Evolutionary conservation across 2,797 vertebrate genomes (phyloP).

Genomic region (Philypnodon macrostomus): DNA sequence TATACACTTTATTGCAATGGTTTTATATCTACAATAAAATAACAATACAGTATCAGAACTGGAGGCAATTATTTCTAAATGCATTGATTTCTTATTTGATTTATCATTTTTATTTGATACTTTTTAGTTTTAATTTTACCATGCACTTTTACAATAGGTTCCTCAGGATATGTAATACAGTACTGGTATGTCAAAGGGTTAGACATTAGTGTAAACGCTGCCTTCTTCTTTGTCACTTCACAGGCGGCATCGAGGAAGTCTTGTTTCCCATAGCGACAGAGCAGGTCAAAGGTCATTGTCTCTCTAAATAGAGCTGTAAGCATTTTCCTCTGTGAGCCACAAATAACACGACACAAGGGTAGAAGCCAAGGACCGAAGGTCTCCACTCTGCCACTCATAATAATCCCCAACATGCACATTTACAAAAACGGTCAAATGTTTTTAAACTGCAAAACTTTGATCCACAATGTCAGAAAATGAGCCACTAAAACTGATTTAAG

Average conservation of each 20-base stretch:
- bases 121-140: too few relatives aligned
- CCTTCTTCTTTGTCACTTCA: background rate
- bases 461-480: background rate
- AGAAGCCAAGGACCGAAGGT: too few relatives aligned
- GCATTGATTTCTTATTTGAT: too few relatives aligned
- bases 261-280: background rate
- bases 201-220: background rate
- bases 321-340: background rate
- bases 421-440: background rate
- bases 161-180: too few relatives aligned
- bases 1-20: too few relatives aligned
- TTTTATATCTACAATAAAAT: too few relatives aligned
- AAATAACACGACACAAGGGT: background rate
- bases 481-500: too few relatives aligned
- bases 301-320: background rate
- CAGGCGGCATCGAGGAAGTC: background rate
- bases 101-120: too few relatives aligned
- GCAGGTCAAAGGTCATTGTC: constrained; percentile 2
- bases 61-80: too few relatives aligned
- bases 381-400: background rate
- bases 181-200: background rate
- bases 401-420: background rate
- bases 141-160: too few relatives aligned
- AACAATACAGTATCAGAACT: too few relatives aligned
- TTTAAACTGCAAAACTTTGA: too few relatives aligned